Conservation (phyloP, 1,140 invertebrate genomes). For the Drosophila tropicalis region DNA sequence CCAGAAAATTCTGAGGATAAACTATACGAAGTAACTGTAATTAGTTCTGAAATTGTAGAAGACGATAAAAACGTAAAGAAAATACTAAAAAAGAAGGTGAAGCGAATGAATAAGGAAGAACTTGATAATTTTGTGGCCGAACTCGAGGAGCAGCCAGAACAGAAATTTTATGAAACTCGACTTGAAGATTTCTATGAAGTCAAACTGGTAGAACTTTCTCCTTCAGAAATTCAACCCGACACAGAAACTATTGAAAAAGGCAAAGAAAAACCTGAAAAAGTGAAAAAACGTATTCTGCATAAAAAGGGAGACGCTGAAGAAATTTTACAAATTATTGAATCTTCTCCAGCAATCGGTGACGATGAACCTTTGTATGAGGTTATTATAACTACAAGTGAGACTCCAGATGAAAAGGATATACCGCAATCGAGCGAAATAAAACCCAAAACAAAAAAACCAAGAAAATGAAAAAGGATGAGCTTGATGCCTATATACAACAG, state of each 20-base stretch:
- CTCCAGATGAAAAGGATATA: slow-evolving; percentile 20
- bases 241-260: slow-evolving; percentile 55
- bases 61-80: slow-evolving; percentile 52
- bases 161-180: slow-evolving; percentile 55
- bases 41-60: slow-evolving; percentile 51
- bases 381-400: slow-evolving; percentile 62
- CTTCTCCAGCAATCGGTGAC: slow-evolving; percentile 49
- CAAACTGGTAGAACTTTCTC: slow-evolving; percentile 63
- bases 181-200: slow-evolving; percentile 70
- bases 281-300: slow-evolving; percentile 69
- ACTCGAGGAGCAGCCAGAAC: slow-evolving; percentile 62
- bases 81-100: slow-evolving; percentile 63
- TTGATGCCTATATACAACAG: slow-evolving; percentile 78
- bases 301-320: slow-evolving; percentile 62
- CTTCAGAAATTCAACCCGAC: slow-evolving; percentile 56
- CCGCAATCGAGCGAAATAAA: slow-evolving; percentile 51
- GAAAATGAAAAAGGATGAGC: slow-evolving; percentile 74
- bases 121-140: slow-evolving; percentile 68
- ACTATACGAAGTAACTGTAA: slow-evolving; percentile 59
- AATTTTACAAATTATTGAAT: slow-evolving; percentile 75
- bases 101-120: slow-evolving; percentile 67
- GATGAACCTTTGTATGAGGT: slow-evolving; percentile 80
- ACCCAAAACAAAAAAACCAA: slow-evolving; percentile 47
- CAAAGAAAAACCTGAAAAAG: slow-evolving; percentile 21
- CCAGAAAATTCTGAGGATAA: slow-evolving; percentile 58